These are phyloP conservation scores for Ibycter americanus DNA, from an alignment of 2,797 vertebrate genomes.

Conservation along the genomic window DNA sequence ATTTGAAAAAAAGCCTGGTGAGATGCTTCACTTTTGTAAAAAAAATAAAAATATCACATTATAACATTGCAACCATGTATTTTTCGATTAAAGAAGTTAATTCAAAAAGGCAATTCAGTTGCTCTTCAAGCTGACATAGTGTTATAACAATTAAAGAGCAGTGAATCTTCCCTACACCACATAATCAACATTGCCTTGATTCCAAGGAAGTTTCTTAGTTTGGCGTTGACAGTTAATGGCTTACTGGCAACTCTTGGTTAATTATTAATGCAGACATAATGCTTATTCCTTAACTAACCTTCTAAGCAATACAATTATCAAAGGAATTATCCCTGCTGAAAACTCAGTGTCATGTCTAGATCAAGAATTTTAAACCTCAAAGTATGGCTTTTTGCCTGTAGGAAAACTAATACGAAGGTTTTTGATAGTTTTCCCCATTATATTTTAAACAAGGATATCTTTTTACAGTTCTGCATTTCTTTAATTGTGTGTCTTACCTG, in stretches of 20 bases:
- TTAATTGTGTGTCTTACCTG: not conserved
- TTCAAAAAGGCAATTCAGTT: not conserved
- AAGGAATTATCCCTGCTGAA: not conserved
- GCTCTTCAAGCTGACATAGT: not conserved
- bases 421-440: not conserved
- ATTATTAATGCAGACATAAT: not conserved
- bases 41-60: not conserved
- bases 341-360: not conserved
- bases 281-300: conserved; percentile 2
- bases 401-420: not conserved
- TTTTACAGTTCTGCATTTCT: not conserved
- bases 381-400: not conserved
- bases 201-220: not conserved
- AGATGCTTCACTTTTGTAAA: not conserved
- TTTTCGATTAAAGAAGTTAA: not conserved
- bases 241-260: not conserved
- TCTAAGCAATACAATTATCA: not conserved
- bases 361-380: not conserved
- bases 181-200: not conserved
- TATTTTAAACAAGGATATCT: not conserved
- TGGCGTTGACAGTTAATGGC: not conserved
- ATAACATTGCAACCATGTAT: not conserved
- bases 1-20: not conserved
- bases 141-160: not conserved
- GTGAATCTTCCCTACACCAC: not conserved